Conservation (phyloP, 2,888 invertebrate species). For the Latrodectus hesperus region DNA sequence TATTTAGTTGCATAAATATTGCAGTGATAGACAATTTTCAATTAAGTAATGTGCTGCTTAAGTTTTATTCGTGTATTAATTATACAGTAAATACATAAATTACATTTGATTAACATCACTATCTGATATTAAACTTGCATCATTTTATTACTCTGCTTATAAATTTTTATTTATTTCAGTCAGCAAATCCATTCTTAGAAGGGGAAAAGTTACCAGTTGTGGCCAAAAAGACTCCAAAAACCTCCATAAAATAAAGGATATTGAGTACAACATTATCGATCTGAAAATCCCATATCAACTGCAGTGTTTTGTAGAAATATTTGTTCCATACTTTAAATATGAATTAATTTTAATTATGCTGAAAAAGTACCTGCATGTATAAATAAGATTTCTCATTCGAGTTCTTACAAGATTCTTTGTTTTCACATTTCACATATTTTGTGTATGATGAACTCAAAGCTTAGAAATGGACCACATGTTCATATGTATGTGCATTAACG, state of each 20-base stretch:
- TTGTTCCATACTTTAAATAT: not conserved
- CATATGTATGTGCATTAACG: slow-evolving; percentile 10
- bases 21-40: too few relatives aligned
- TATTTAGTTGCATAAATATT: too few relatives aligned
- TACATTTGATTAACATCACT: too few relatives aligned
- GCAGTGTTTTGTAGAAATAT: not conserved
- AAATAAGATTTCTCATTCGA: not conserved
- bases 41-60: too few relatives aligned
- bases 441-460: slow-evolving; percentile 6
- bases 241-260: slow-evolving; percentile 29
- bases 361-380: not conserved
- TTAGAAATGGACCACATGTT: slow-evolving; percentile 35
- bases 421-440: slow-evolving; percentile 13
- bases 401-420: not conserved
- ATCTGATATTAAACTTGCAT: too few relatives aligned
- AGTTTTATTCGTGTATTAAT: too few relatives aligned
- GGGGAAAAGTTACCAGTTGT: slow-evolving; percentile 92
- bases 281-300: not conserved
- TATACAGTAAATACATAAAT: too few relatives aligned
- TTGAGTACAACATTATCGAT: not conserved
- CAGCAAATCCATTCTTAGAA: slow-evolving; percentile 84
- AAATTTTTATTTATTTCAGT: slow-evolving; percentile 77
- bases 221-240: slow-evolving; percentile 88
- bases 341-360: not conserved
- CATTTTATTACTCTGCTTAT: not conserved